These are phyloP conservation scores for Neoniphon sammara DNA, from an alignment of 2,797 vertebrate genomes.

Conservation along the genomic window DNA sequence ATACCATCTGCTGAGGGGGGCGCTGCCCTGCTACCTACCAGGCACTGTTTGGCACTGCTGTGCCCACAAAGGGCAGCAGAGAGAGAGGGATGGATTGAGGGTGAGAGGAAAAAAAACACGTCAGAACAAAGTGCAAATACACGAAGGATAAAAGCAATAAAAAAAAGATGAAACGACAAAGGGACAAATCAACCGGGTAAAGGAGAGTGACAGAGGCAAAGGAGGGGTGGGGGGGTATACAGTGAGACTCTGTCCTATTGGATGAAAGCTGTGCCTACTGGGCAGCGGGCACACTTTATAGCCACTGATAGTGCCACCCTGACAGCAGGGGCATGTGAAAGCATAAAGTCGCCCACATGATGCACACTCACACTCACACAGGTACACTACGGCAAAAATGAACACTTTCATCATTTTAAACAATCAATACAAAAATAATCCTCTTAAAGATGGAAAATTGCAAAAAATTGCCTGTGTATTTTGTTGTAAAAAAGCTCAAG, in stretches of 20 bases:
- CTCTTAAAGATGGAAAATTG: background rate
- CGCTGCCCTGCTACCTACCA: constrained; percentile 45
- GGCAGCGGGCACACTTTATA: constrained; percentile 63
- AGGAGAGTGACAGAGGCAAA: constrained; percentile 53
- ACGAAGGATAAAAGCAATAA: constrained; percentile 47
- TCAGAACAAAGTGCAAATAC: constrained; percentile 53
- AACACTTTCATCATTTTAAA: background rate
- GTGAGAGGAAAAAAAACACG: constrained; percentile 12
- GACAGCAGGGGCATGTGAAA: constrained; percentile 68
- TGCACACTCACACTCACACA: background rate
- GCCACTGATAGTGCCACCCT: constrained; percentile 70
- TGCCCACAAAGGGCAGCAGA: constrained; percentile 53
- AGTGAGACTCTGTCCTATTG: constrained; percentile 69
- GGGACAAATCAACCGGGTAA: constrained; percentile 60
- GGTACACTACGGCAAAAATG: background rate
- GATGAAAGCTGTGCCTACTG: constrained; percentile 78
- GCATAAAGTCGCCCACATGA: constrained; percentile 72
- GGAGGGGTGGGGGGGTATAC: constrained; percentile 49
- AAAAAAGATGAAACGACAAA: constrained; percentile 63
- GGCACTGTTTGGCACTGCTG: constrained; percentile 53
- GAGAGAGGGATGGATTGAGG: constrained; percentile 44
- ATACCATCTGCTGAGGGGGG: constrained; percentile 49
- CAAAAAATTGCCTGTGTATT: background rate
- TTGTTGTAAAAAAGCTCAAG: background rate
- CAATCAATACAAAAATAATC: background rate